Base-by-base conservation (phyloP, 1,140 invertebrate species). In the Maconellicoccus hirsutus region DNA sequence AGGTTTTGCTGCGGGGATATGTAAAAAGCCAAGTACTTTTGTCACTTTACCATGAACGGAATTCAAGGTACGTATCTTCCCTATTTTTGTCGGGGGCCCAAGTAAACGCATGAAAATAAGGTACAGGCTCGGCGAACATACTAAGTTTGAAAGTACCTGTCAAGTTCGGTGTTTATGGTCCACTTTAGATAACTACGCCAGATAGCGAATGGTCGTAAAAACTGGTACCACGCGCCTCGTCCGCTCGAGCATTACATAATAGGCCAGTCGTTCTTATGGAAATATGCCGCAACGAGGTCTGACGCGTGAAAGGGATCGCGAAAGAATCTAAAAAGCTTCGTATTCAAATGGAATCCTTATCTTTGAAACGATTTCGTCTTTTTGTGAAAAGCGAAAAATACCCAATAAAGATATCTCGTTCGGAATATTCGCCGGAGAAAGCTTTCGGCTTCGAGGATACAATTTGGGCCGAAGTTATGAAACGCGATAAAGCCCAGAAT, bases 121-220 rank as follows among this genome's bases (percentile, higher is more conserved):
- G 29, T 12, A 6, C 29, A 12, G 4, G 29, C 29, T 33, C 29
- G 29, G 3, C 29, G 29, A 33, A 8, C 22, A 26, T 66, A 66
- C 25, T 3, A 66, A 66, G 22, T 66, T 66, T 66, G 25, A 66
- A 66, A 66, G 19, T 66, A 66, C 61, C 61, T 66, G 61, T 66
- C 61, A 66, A 66, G 19, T 66, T 66, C 61, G 22, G 61, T 66
- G 61, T 66, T 66, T 66, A 66, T 66, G 25, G 61, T 66, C 61
- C 61, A 66, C 61, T 66, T 66, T 66, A 66, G 61, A 66, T 66
- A 66, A 66, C 61, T 66, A 66, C 16, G 25, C 22, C 3, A 25
- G 61, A 66, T 66, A 66, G 61, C 61, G 25, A 66, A 25, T 66
- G 61, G 61, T 66, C 61, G 61, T 66, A 66, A 66, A 66, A 66